phyloP scores from a whole-genome alignment of 2,888 invertebrate genomes.

The Drosophila rellima region DNA sequence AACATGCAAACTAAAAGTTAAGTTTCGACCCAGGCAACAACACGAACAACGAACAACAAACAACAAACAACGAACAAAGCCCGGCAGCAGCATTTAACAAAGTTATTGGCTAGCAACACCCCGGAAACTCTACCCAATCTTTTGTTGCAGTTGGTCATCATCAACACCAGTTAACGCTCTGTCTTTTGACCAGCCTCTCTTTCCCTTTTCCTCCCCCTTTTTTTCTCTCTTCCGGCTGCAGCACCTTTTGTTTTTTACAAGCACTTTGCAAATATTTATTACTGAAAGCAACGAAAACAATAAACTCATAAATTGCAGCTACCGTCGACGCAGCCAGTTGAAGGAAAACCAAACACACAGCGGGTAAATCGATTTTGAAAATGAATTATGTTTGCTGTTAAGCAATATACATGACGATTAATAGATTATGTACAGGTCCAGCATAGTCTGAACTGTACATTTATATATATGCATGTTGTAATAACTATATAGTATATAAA shows the following conservation, averaged over 20 bases:
- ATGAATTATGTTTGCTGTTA: conserved; percentile 74
- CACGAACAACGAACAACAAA: conserved; percentile 24
- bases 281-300: conserved; percentile 74
- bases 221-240: neutral
- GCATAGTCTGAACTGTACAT: conserved; percentile 1
- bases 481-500: neutral
- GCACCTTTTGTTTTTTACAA: conserved; percentile 79
- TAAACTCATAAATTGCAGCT: conserved; percentile 79
- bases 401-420: conserved; percentile 41
- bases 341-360: conserved; percentile 41
- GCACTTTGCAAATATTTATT: conserved; percentile 81
- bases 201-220: neutral
- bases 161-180: conserved; percentile 53
- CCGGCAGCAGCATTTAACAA: conserved; percentile 60
- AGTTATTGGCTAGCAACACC: conserved; percentile 55
- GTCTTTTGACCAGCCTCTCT: conserved; percentile 32
- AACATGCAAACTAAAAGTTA: conserved; percentile 77
- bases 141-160: conserved; percentile 54
- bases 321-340: conserved; percentile 38
- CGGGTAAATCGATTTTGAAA: conserved; percentile 74
- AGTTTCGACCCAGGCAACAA: conserved; percentile 54
- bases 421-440: conserved; percentile 21
- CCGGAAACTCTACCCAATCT: neutral
- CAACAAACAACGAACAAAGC: conserved; percentile 41
- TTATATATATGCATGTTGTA: conserved; percentile 4